Conservation (phyloP, 2,888 invertebrate species). For the Drosophila buzzatii region DNA sequence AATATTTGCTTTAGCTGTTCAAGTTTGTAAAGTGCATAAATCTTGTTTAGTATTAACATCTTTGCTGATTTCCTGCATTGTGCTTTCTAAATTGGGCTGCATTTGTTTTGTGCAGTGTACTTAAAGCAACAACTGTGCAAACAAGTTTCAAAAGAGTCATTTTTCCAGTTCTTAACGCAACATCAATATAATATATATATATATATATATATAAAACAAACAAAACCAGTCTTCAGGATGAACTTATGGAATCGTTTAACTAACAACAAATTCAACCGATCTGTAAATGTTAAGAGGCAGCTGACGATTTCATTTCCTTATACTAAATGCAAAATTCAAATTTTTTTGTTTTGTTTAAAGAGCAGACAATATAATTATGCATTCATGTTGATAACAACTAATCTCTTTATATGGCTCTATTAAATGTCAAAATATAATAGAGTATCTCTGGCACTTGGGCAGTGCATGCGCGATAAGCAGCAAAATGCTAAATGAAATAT, state of each 20-base stretch:
- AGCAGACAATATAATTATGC: not conserved
- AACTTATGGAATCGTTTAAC: constrained; percentile 8
- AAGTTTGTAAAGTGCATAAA: not conserved
- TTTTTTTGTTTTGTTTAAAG: not conserved
- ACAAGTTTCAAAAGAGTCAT: constrained; percentile 26
- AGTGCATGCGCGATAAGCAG: constrained; percentile 12
- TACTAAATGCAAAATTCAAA: not conserved
- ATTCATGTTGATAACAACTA: constrained; percentile 3
- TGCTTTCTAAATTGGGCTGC: not conserved
- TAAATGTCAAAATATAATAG: constrained; percentile 16
- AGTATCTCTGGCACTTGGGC: constrained; percentile 3
- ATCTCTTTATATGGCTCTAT: constrained; percentile 35
- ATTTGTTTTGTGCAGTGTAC: constrained; percentile 16
- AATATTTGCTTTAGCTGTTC: not conserved
- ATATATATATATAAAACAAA: not conserved
- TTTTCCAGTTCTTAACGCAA: constrained; percentile 21
- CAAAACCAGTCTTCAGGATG: constrained; percentile 27
- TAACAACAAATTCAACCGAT: not conserved
- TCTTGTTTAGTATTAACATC: not conserved
- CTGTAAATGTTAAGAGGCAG: not conserved
- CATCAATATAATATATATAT: constrained; percentile 16
- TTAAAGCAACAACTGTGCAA: constrained; percentile 31
- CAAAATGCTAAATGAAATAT: constrained; percentile 8
- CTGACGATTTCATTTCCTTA: constrained; percentile 19
- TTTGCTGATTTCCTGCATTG: not conserved